Conservation (phyloP, 2,797 vertebrate genomes). For the Scolopax rusticola region DNA sequence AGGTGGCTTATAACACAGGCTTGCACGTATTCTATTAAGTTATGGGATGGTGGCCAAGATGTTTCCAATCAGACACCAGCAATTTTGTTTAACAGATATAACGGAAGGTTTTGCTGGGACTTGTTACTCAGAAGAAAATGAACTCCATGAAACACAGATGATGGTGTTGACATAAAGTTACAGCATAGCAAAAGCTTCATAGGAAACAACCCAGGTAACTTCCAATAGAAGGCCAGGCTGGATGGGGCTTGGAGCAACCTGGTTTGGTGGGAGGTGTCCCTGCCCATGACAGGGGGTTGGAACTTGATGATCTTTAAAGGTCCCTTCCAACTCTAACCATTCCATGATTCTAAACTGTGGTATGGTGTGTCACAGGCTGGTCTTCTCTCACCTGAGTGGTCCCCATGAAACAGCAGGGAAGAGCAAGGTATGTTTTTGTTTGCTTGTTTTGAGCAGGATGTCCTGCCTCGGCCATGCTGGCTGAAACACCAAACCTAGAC, state of each 20-base stretch:
- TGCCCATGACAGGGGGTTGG: no score
- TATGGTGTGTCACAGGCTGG: fast-evolving
- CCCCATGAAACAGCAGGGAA: background rate
- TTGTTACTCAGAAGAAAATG: background rate
- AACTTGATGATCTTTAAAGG: no score
- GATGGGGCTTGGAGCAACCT: no score
- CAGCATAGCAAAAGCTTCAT: background rate
- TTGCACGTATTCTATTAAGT: background rate
- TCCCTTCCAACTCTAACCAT: no score
- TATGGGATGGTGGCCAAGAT: background rate
- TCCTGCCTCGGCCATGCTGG: background rate
- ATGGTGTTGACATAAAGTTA: background rate
- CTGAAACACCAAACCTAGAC: background rate
- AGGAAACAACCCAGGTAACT: background rate
- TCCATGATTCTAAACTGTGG: background rate
- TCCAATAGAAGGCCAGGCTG: background rate
- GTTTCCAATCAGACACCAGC: background rate
- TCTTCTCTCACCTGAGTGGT: background rate
- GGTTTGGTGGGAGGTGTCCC: no score
- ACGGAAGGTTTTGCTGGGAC: background rate
- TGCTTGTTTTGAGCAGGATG: background rate
- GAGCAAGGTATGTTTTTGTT: fast-evolving
- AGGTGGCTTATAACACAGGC: background rate
- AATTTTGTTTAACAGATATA: background rate
- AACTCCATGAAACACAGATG: background rate